These are phyloP conservation scores for Drosophila melanosoma DNA, from an alignment of 2,888 invertebrate species.

Conservation along the genomic window DNA sequence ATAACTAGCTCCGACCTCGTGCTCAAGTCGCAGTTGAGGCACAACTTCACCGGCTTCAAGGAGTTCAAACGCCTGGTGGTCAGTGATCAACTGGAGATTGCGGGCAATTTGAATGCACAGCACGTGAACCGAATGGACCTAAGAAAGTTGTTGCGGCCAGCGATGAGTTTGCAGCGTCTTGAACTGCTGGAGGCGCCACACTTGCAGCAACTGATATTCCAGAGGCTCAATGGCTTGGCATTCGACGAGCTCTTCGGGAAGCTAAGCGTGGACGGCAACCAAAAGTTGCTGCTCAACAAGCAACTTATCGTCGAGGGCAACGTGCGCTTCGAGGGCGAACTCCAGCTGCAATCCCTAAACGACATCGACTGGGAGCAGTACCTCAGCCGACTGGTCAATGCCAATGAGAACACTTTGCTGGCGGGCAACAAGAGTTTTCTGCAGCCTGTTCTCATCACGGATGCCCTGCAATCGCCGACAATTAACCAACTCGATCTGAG, in stretches of 20 bases:
- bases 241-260: conserved; percentile 71
- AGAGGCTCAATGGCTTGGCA: conserved; percentile 75
- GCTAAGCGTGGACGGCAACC: conserved; percentile 30
- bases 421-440: conserved; percentile 69
- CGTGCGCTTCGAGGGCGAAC: conserved; percentile 64
- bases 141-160: conserved; percentile 55
- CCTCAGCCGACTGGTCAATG: conserved; percentile 59
- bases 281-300: conserved; percentile 75
- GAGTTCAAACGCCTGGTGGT: conserved; percentile 68
- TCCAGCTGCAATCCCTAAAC: conserved; percentile 73
- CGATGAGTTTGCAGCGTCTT: conserved; percentile 67
- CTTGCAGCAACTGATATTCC: conserved; percentile 66
- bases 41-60: conserved; percentile 62
- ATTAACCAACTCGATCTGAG: conserved; percentile 68
- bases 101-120: conserved; percentile 40
- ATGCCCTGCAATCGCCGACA: conserved; percentile 51
- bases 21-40: conserved; percentile 40
- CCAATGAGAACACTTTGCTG: conserved; percentile 53
- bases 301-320: conserved; percentile 80
- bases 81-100: conserved; percentile 40
- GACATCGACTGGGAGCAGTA: conserved; percentile 73
- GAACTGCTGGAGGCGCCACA: conserved; percentile 54
- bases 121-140: conserved; percentile 66
- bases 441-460: conserved; percentile 60
- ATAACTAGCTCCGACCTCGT: conserved; percentile 63